A percentile compares a stretch with the other conserved stretches of the same genome.
Evolutionary conservation across 2,113 vertebrate species (phyloP).

Genomic region (Dasyurus viverrinus): DNA sequence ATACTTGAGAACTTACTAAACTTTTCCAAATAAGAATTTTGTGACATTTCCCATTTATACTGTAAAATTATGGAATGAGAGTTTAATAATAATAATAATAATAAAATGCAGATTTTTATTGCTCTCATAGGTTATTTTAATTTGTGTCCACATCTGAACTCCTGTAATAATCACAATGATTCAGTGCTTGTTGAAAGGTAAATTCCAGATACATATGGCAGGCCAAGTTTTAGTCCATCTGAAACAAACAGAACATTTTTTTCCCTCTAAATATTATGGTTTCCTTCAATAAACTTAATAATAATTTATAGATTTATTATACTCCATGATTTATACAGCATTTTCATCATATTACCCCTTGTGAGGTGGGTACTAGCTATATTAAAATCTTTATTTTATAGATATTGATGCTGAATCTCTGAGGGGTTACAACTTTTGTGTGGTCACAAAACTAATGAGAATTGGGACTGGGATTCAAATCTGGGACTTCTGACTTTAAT

Average conservation of each 20-base stretch:
- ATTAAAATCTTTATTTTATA: neutral
- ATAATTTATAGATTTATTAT: neutral
- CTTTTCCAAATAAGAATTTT: neutral
- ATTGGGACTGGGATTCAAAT: neutral
- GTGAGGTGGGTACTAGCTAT: neutral
- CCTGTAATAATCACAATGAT: conserved; percentile 3
- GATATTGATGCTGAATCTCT: neutral
- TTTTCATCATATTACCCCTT: neutral
- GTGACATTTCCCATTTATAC: neutral
- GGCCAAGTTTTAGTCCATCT: conserved; percentile 14
- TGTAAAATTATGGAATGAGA: neutral
- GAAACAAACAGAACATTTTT: conserved; percentile 9
- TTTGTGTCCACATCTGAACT: neutral
- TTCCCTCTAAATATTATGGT: neutral
- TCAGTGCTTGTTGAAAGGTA: neutral
- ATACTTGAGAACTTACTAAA: neutral
- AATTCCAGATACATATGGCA: neutral
- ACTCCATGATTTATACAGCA: neutral
- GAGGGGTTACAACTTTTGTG: neutral
- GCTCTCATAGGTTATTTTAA: neutral
- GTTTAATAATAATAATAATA: neutral
- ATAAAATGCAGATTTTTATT: conserved; percentile 30
- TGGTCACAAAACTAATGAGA: neutral
- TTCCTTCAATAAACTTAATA: neutral
- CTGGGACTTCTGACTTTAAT: neutral